phyloP scores from a whole-genome alignment of 37 sponge, comb jelly and placozoan species.

The Bolinopsis microptera region DNA sequence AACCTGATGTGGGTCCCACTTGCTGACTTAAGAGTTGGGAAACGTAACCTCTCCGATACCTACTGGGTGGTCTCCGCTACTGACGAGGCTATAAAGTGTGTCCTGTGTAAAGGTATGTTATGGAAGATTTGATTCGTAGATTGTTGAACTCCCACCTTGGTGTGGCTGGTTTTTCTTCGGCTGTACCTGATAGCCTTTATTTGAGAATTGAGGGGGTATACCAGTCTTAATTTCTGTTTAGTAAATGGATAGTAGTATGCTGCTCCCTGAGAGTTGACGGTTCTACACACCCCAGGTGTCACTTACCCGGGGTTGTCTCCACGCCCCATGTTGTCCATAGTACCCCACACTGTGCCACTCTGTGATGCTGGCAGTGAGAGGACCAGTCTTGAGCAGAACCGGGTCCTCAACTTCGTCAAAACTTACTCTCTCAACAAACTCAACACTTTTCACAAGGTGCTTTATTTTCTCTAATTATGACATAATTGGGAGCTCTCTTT shows the following conservation, averaged over 20 bases:
- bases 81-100: slow-evolving; percentile 4
- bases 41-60: slow-evolving; percentile 48
- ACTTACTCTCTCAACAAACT: slow-evolving; percentile 46
- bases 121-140: too few relatives aligned
- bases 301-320: slow-evolving; percentile 43
- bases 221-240: too few relatives aligned
- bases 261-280: too few relatives aligned
- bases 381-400: slow-evolving; percentile 12
- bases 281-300: not conserved
- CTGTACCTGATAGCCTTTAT: too few relatives aligned
- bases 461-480: too few relatives aligned
- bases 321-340: slow-evolving; percentile 19
- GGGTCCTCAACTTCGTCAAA: slow-evolving; percentile 30
- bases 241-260: too few relatives aligned
- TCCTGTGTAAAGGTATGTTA: slow-evolving; percentile 22
- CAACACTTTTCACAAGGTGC: slow-evolving; percentile 42
- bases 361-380: slow-evolving; percentile 42
- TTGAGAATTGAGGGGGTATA: too few relatives aligned
- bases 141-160: too few relatives aligned
- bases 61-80: slow-evolving; percentile 47
- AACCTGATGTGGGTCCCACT: slow-evolving; percentile 42
- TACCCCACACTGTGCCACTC: slow-evolving; percentile 8
- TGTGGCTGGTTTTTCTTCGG: too few relatives aligned
- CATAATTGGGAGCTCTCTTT: too few relatives aligned
- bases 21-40: not conserved